Base-by-base conservation (phyloP, 2,797 vertebrate species). In the Enteromius mattozi region DNA sequence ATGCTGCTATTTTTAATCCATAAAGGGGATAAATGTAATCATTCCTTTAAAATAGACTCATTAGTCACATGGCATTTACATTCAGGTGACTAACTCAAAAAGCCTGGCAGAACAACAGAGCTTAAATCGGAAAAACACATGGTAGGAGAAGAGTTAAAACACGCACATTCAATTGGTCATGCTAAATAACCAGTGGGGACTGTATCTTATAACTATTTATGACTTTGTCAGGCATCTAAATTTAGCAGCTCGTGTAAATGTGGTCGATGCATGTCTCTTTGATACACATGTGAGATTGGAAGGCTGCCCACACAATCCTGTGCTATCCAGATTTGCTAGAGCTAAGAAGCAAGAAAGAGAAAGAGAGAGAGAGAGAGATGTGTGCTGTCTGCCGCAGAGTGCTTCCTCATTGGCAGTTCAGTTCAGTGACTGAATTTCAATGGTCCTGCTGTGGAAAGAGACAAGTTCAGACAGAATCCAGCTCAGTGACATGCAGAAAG, bases 251-350 rank as follows among this genome's bases (percentile, higher is more conserved):
- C 86, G 85, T 89, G 80, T 80, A 89, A 81, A 88, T 92, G 89
- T 81, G 72, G 85, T 88, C 86, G 78, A 89, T 90, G 92, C 89
- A 89, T 89, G 91, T 92, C 88, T 88, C 86, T 90, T 87, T 91
- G 91, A 92, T 88, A 90, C 89, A 92, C 90, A 86, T 92, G 90
- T 85, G 90, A 86, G 89, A 92, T 92, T 92, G 90, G 92, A 91
- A 87, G 88, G 81, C 82, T 63, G 65, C 92, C 92, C 86, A 92
- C 92, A 86, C 89, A 86, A 88, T 87, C 82, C 89, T 82, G 79
- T 88, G 87, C 81, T 49, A 84, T 85, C 88, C 87, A 90, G 86
- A 83, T 70, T 89, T 88, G 87, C 87, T 88, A 90, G 87, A 90
- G 80, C 72, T 66, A 66, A 69, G 89, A 83, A 86, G 65, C 51